phyloP scores from a whole-genome alignment of 2,888 invertebrate genomes.

The Agrenia bidenticulata region DNA sequence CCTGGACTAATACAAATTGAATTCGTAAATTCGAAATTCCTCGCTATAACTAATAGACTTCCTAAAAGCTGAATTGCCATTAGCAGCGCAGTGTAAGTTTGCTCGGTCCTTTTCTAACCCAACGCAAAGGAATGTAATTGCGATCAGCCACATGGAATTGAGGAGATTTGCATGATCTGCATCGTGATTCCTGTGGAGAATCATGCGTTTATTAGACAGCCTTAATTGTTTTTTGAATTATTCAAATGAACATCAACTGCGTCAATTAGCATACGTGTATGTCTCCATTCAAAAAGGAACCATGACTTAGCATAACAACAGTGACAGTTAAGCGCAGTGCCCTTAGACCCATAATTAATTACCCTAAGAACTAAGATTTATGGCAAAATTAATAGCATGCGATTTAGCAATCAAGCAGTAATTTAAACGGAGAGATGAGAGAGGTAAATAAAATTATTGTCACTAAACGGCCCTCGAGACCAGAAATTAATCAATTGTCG shows the following conservation, averaged over 20 bases:
- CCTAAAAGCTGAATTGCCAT: neutral
- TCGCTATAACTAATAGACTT: neutral
- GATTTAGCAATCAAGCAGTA: no score
- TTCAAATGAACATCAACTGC: no score
- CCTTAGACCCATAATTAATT: no score
- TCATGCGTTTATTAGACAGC: constrained; percentile 8
- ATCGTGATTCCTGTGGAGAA: constrained; percentile 82
- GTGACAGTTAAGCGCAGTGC: constrained; percentile 4
- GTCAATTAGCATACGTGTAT: no score
- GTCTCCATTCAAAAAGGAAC: neutral
- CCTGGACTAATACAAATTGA: no score
- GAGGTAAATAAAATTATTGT: no score
- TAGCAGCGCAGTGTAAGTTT: neutral
- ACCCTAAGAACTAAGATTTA: no score
- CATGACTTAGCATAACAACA: neutral
- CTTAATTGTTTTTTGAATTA: neutral
- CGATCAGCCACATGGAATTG: constrained; percentile 99
- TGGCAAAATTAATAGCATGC: no score
- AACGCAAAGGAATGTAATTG: constrained; percentile 83
- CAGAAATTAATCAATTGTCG: no score
- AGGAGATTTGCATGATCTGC: constrained; percentile 97
- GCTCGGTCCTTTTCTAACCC: constrained; percentile 92
- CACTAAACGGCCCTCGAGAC: no score
- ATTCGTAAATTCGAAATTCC: no score
- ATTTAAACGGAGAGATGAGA: no score